Evolutionary conservation across 2,113 vertebrate genomes (phyloP).

Genomic region (Recurvirostra avosetta): DNA sequence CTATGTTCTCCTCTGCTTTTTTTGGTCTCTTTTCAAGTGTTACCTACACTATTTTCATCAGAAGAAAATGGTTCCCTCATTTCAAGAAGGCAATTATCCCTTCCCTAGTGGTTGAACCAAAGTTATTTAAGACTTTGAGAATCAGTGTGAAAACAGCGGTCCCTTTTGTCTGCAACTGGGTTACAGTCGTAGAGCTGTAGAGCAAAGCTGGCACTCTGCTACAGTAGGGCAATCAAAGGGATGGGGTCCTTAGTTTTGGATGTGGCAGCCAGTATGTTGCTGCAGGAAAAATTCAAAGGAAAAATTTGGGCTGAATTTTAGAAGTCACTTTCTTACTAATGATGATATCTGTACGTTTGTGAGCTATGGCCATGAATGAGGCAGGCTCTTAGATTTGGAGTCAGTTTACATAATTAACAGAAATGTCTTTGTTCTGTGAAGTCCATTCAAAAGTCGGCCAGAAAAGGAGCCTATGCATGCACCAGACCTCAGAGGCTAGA

Average conservation of each 20-base stretch:
- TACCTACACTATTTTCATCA: background rate
- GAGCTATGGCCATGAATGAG: background rate
- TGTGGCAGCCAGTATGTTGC: background rate
- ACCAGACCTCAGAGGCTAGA: background rate
- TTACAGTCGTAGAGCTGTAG: background rate
- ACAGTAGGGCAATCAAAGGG: background rate
- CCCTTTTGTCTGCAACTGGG: background rate
- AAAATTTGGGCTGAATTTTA: background rate
- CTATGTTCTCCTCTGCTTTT: background rate
- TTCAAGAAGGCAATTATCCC: background rate
- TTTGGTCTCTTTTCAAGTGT: background rate
- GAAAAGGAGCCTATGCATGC: background rate
- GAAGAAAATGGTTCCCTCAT: background rate
- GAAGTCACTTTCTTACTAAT: background rate
- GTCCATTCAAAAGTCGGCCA: background rate
- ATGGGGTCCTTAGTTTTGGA: background rate
- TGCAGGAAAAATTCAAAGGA: background rate
- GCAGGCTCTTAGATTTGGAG: background rate
- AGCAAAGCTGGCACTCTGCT: background rate
- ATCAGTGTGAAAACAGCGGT: background rate
- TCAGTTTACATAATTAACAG: background rate
- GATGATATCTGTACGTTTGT: background rate
- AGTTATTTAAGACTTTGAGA: background rate
- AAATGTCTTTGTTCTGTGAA: background rate
- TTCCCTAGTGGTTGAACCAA: background rate